A percentile compares a stretch with the other conserved stretches of the same genome.
phyloP scores from a whole-genome alignment of 2,888 invertebrate species.

The Polydrusus cervinus region DNA sequence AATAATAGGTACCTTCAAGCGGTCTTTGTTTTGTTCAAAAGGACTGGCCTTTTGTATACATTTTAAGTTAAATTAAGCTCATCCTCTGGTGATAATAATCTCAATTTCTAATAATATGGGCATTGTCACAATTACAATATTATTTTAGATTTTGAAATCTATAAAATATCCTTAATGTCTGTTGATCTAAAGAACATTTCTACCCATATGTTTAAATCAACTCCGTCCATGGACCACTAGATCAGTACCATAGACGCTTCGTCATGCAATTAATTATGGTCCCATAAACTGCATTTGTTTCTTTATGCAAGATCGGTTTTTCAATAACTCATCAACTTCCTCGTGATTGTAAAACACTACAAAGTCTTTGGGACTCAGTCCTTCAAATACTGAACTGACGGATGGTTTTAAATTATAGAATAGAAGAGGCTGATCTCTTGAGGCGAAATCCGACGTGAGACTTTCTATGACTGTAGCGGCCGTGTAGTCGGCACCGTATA shows the following conservation, averaged over 20 bases:
- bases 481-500: conserved; percentile 92
- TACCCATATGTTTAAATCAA: conserved; percentile 1
- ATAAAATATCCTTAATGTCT: too few species aligned
- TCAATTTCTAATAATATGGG: not conserved
- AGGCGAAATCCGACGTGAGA: conserved; percentile 84
- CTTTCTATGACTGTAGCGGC: conserved; percentile 87
- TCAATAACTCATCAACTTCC: conserved; percentile 81
- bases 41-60: not conserved
- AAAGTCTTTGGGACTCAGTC: conserved; percentile 85
- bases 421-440: conserved; percentile 82
- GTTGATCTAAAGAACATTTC: not conserved
- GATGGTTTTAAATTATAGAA: conserved; percentile 91
- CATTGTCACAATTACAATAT: not conserved
- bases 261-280: conserved; percentile 18
- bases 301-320: conserved; percentile 56
- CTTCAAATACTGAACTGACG: conserved; percentile 87
- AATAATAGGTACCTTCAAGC: too few species aligned
- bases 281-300: conserved; percentile 54
- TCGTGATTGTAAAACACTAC: conserved; percentile 85
- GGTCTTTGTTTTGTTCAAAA: not conserved
- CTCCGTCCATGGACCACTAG: not conserved
- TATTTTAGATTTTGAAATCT: too few species aligned
- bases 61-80: not conserved
- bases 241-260: not conserved
- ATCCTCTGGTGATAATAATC: too few species aligned